A percentile compares a stretch with the other conserved stretches of the same genome.
Evolutionary conservation across 2,797 vertebrate genomes (phyloP).

Genomic region (Brachyalestes nurse): DNA sequence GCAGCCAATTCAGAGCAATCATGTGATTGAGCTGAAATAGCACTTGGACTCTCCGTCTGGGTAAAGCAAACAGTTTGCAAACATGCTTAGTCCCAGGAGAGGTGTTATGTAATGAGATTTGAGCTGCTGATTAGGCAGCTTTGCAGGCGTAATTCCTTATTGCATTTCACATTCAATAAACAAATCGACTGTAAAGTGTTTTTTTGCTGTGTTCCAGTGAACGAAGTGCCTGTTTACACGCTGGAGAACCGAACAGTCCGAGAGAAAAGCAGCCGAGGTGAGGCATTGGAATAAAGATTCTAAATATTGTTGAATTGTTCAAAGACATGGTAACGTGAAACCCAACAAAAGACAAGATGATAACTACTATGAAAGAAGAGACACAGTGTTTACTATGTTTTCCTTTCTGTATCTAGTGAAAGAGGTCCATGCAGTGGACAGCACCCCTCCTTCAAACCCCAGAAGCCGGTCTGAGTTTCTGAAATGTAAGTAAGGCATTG

Average conservation of each 20-base stretch:
- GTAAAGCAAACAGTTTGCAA: constrained; percentile 19
- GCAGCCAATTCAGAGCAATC: constrained; percentile 16
- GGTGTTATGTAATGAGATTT: constrained; percentile 30
- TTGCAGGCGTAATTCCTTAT: constrained; percentile 5
- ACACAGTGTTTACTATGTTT: background rate
- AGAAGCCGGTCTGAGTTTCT: constrained; percentile 77
- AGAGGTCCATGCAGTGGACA: constrained; percentile 75
- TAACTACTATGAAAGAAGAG: background rate
- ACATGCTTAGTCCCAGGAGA: constrained; percentile 22
- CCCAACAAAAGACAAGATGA: background rate
- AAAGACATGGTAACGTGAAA: background rate
- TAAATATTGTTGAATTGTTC: background rate
- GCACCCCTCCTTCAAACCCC: constrained; percentile 72
- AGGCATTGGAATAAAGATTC: constrained; percentile 35
- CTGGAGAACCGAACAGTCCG: constrained; percentile 74
- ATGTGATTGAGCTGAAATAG: constrained; percentile 43
- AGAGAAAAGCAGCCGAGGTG: constrained; percentile 80
- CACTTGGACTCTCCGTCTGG: constrained; percentile 30
- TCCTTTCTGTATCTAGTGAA: constrained; percentile 66
- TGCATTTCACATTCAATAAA: constrained; percentile 30
- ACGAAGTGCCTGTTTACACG: constrained; percentile 82
- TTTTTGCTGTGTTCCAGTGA: constrained; percentile 69
- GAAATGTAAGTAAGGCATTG: constrained; percentile 74
- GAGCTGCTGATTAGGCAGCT: constrained; percentile 22
- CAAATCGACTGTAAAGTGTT: background rate